Percentiles rank a stretch among this genome's conserved stretches.
phyloP scores from a whole-genome alignment of 2,113 vertebrate species.

The Dinomys branickii region DNA sequence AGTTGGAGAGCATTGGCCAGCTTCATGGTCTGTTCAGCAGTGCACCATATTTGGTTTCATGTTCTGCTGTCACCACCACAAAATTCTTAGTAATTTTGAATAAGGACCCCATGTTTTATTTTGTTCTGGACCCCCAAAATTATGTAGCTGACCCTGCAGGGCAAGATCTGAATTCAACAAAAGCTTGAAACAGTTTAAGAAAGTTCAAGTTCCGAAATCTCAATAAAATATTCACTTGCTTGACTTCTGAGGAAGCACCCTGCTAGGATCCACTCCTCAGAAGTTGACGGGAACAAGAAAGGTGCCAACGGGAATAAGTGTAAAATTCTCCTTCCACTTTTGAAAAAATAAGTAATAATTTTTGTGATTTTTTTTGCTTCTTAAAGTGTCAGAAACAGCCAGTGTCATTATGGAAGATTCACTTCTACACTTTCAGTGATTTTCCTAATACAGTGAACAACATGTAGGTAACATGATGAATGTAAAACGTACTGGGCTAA shows the following conservation, averaged over 20 bases:
- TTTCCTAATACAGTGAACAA: not conserved
- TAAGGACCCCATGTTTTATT: not conserved
- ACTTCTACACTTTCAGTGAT: not conserved
- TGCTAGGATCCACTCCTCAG: not conserved
- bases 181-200: not conserved
- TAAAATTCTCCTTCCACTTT: conserved; percentile 3
- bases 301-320: not conserved
- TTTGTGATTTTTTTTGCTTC: not conserved
- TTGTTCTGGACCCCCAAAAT: not conserved
- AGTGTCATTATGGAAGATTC: not conserved
- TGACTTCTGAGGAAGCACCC: not conserved
- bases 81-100: not conserved
- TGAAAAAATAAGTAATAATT: not conserved
- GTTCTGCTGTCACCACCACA: not conserved
- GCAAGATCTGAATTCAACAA: not conserved
- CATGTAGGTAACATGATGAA: rapidly evolving
- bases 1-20: not conserved
- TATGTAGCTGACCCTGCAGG: not conserved
- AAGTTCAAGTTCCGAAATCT: not conserved
- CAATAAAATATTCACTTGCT: not conserved
- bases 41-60: not conserved
- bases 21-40: not conserved
- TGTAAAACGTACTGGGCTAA: not conserved
- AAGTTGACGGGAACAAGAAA: not conserved
- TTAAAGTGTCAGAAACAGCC: not conserved